Evolutionary conservation across 2,888 invertebrate species (phyloP).

Genomic region (Trachelus troglodyta): DNA sequence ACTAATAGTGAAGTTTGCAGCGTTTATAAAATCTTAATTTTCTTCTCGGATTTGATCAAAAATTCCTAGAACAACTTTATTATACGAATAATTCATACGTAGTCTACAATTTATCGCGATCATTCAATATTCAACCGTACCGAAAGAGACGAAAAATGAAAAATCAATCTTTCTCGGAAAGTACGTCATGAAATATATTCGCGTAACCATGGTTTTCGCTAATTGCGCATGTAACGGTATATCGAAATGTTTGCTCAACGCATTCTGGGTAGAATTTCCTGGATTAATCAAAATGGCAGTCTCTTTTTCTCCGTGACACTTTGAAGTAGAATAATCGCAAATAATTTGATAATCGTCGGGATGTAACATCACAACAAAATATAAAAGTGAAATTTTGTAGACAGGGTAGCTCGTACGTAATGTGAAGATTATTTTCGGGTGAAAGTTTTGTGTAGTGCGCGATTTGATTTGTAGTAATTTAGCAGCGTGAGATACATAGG

Average conservation of each 20-base stretch:
- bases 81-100: neutral
- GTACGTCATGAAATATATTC: neutral
- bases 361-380: neutral
- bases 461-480: neutral
- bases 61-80: neutral
- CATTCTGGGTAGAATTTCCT: slow-evolving; percentile 53
- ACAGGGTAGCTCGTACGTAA: neutral
- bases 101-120: neutral
- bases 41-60: neutral
- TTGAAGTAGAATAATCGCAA: neutral
- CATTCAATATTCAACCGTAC: neutral
- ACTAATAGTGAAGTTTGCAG: neutral
- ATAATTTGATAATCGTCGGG: neutral
- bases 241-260: slow-evolving; percentile 32
- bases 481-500: neutral
- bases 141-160: neutral
- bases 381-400: neutral
- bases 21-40: neutral
- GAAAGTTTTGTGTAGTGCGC: neutral
- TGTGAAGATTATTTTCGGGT: neutral
- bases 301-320: neutral
- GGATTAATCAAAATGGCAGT: slow-evolving; percentile 50
- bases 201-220: slow-evolving; percentile 10
- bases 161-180: neutral
- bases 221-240: slow-evolving; percentile 33